phyloP scores from a whole-genome alignment of 2,797 vertebrate species.

The Hippopotamyrus pictus region DNA sequence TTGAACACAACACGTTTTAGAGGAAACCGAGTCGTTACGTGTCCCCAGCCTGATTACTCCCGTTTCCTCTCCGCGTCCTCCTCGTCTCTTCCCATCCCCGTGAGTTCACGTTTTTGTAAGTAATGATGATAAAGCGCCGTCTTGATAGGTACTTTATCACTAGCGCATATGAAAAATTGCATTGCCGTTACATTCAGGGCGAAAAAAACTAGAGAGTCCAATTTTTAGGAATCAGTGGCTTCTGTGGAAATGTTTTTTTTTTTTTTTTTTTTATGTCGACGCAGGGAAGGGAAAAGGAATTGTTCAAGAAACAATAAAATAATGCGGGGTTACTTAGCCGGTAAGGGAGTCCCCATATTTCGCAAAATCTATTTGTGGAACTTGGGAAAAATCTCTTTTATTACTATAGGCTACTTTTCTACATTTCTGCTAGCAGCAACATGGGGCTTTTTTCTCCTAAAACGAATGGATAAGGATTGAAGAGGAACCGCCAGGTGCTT shows the following conservation, averaged over 20 bases:
- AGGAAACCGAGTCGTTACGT: neutral
- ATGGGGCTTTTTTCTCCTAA: neutral
- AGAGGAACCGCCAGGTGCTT: neutral
- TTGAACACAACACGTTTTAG: neutral
- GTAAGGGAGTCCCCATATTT: neutral
- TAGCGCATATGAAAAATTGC: neutral
- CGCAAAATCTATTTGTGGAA: neutral
- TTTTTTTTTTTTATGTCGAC: neutral
- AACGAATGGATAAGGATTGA: neutral
- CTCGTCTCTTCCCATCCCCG: neutral
- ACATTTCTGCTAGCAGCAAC: neutral
- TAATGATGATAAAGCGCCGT: conserved; percentile 6
- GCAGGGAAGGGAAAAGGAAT: neutral
- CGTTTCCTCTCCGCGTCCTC: neutral
- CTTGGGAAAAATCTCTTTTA: neutral
- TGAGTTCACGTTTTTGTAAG: neutral
- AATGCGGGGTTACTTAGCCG: neutral
- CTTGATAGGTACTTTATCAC: conserved; percentile 14
- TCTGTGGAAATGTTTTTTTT: neutral
- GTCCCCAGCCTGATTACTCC: neutral
- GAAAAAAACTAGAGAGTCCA: neutral
- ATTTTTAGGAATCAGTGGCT: neutral
- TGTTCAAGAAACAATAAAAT: neutral
- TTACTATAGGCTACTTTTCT: neutral
- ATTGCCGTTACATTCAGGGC: neutral